Base-by-base conservation (phyloP, 2,797 vertebrate species). In the Platalea minor region DNA sequence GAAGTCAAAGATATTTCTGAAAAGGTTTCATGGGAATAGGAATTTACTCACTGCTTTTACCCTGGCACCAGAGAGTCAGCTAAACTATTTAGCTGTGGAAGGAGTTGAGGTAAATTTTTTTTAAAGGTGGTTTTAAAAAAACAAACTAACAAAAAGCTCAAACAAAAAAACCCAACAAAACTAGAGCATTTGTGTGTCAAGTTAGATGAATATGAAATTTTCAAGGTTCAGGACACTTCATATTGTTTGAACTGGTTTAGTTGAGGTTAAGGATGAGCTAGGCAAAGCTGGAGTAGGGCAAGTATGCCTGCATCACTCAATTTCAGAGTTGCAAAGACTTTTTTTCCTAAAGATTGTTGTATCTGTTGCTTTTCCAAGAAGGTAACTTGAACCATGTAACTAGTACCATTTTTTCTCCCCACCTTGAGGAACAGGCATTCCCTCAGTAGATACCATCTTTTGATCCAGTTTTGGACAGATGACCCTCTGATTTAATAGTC, bases 351-450 rank as follows among this genome's bases (percentile, higher is more conserved):
- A 60, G 11, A n/a, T 63, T 63, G 11, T 45, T 64, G 3, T 43
- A 17, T 45, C 16, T 31, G 10, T 84, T 90, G 43, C 16, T 76
- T 89, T 89, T 82, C 45, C 41, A 60, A n/a, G 24, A 72, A 56
- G 5, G 7, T 72, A 7, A 29, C 15, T 59, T 83, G 26, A 88
- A 31, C 53, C 9, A 13, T 37, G 8, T 45, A 54, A 29, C 13
- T 54, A 19, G 18, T 63, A 23, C n/a, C 24, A 5, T 20, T 69
- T 69, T 51, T 56, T 10, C 5, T 3, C 35, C 8, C 17, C 5
- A 24, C 9, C 17, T 3, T 0, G 1, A 5, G 0, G 19, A 63
- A 10, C 11, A 17, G 25, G 7, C 33, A 21, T 51, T 87, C 48
- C 70, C 29, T 83, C 41, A 61, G 11, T 57, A 13, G 11, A 7